Conservation (phyloP, 2,113 vertebrate genomes). For the Epinephelus cyanopodus region DNA sequence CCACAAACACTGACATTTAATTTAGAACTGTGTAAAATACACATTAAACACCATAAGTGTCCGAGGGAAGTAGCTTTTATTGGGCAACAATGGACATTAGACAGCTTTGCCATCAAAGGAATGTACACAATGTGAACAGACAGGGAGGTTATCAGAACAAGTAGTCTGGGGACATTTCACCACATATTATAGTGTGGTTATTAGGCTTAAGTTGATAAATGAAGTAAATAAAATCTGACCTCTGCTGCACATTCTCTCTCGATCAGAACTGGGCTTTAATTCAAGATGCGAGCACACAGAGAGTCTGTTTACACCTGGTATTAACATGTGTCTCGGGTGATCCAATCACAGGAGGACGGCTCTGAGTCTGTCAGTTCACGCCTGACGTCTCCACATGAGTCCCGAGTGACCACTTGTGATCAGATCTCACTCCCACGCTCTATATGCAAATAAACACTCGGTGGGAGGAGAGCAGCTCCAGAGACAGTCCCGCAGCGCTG, state of each 20-base stretch:
- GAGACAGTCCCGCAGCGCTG: too few relatives aligned
- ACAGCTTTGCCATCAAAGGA: constrained; percentile 28
- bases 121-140: constrained; percentile 59
- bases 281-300: constrained; percentile 4
- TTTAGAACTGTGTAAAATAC: constrained; percentile 26
- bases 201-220: constrained; percentile 14
- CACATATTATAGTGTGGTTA: constrained; percentile 12
- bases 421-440: too few relatives aligned
- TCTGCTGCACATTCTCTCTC: background rate
- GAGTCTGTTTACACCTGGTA: background rate
- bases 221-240: constrained; percentile 2
- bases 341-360: too few relatives aligned
- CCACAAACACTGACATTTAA: background rate
- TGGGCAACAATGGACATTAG: constrained; percentile 34
- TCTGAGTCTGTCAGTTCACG: too few relatives aligned
- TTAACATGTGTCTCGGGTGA: too few relatives aligned
- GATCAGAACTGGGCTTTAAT: constrained; percentile 3
- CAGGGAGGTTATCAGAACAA: constrained; percentile 48
- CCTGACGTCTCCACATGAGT: too few relatives aligned
- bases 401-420: too few relatives aligned
- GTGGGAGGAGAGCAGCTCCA: too few relatives aligned
- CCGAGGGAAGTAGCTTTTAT: background rate
- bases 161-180: background rate
- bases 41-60: background rate
- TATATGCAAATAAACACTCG: too few relatives aligned